phyloP scores from a whole-genome alignment of 2,888 invertebrate genomes.

The Pharmacophagus antenor region DNA sequence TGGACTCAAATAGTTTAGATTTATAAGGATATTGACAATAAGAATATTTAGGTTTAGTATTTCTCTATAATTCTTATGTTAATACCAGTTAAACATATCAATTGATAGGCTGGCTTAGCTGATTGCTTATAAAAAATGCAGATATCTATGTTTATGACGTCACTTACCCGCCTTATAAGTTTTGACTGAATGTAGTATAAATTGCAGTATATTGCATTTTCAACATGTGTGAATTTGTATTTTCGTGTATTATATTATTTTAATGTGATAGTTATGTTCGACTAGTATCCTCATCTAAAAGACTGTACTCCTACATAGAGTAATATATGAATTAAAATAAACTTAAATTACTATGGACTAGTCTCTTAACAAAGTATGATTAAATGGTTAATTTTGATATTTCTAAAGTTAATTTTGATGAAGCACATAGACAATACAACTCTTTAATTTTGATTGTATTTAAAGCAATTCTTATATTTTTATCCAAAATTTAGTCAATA shows the following conservation, averaged over 20 bases:
- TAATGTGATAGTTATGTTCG: too few species aligned
- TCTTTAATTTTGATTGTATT: too few species aligned
- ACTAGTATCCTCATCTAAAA: too few species aligned
- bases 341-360: too few species aligned
- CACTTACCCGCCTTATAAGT: conserved; percentile 22
- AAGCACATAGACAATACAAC: too few species aligned
- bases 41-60: conserved; percentile 22
- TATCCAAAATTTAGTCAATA: too few species aligned
- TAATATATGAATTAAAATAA: too few species aligned
- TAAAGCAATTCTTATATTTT: too few species aligned
- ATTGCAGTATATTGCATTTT: neutral
- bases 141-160: conserved; percentile 22
- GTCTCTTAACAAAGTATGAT: too few species aligned
- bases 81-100: neutral
- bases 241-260: neutral
- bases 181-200: conserved; percentile 18
- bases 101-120: neutral
- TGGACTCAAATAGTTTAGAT: conserved; percentile 49
- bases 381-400: too few species aligned
- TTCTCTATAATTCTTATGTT: neutral
- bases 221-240: neutral
- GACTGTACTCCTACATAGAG: too few species aligned
- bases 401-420: too few species aligned
- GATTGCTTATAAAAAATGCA: conserved; percentile 13
- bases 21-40: conserved; percentile 48